Percentiles rank a stretch among this genome's conserved stretches.
Conservation (phyloP, 2,888 invertebrate genomes). For the Caenorhabditis imperialis region DNA sequence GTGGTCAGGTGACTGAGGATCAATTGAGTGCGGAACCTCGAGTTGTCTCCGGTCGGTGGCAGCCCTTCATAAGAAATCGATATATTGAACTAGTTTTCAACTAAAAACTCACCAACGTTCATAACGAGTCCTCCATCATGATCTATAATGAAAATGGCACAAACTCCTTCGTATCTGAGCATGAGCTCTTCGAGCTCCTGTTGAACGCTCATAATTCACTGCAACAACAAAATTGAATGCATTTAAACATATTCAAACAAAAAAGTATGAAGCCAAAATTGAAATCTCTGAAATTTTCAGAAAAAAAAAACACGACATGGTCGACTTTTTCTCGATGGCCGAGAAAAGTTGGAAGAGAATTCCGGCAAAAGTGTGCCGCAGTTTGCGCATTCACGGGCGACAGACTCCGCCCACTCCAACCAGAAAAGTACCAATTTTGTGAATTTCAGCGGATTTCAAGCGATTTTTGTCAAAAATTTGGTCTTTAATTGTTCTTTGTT, state of each 20-base stretch:
- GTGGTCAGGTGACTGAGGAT: constrained; percentile 40
- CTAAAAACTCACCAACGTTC: constrained; percentile 42
- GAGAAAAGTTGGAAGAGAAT: constrained; percentile 25
- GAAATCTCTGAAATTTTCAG: not conserved
- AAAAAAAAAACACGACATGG: constrained; percentile 24
- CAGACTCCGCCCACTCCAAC: constrained; percentile 40
- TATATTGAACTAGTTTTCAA: not conserved
- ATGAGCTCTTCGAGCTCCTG: constrained; percentile 55
- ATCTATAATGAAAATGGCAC: constrained; percentile 63
- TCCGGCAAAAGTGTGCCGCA: constrained; percentile 34
- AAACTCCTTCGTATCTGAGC: constrained; percentile 50
- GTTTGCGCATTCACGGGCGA: constrained; percentile 51
- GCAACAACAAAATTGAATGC: not conserved
- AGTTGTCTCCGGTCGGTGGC: constrained; percentile 27
- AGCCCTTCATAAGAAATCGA: constrained; percentile 14
- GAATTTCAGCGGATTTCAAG: not conserved
- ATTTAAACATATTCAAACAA: not conserved
- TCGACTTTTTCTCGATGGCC: constrained; percentile 30
- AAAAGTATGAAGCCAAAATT: not conserved
- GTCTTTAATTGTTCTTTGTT: not conserved
- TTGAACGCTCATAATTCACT: constrained; percentile 40
- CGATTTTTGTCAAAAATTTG: not conserved
- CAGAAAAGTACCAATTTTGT: constrained; percentile 24
- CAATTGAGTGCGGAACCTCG: constrained; percentile 21
- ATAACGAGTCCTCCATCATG: constrained; percentile 55